Evolutionary conservation across 2,888 invertebrate genomes (phyloP).

Genomic region (Euplexia lucipara): DNA sequence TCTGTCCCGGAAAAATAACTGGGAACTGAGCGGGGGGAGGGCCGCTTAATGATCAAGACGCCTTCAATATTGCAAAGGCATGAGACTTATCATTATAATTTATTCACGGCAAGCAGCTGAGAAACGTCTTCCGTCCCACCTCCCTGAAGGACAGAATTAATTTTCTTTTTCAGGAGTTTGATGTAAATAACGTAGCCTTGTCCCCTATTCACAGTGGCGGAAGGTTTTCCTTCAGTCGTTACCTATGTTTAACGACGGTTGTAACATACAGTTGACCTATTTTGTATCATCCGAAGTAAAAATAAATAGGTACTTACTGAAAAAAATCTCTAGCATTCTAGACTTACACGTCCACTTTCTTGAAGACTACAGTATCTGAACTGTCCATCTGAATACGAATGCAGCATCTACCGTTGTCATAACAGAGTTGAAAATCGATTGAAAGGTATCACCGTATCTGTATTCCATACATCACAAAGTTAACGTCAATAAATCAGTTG

Average conservation of each 20-base stretch:
- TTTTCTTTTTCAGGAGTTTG: conserved; percentile 47
- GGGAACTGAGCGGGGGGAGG: conserved; percentile 72
- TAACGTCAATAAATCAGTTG: conserved; percentile 76
- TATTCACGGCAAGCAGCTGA: conserved; percentile 85
- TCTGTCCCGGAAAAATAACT: conserved; percentile 81
- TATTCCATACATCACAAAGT: conserved; percentile 64
- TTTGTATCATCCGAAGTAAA: not conserved
- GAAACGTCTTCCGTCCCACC: conserved; percentile 66
- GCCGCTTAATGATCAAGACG: conserved; percentile 87
- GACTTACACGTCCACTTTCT: not conserved
- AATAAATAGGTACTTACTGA: not conserved
- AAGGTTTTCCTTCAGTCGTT: conserved; percentile 6
- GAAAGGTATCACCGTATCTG: conserved; percentile 48
- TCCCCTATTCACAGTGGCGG: conserved; percentile 10
- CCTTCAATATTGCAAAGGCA: conserved; percentile 88
- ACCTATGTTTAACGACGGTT: not conserved
- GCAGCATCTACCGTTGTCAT: not conserved
- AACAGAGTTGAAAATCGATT: conserved; percentile 45
- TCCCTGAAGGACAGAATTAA: conserved; percentile 53
- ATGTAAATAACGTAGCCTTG: conserved; percentile 39
- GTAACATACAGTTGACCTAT: not conserved
- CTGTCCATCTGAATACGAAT: conserved; percentile 1
- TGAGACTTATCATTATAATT: conserved; percentile 88
- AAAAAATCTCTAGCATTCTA: not conserved
- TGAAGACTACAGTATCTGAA: not conserved